Evolutionary conservation across 2,797 vertebrate species (phyloP).

Genomic region (Hippocampus kuda): DNA sequence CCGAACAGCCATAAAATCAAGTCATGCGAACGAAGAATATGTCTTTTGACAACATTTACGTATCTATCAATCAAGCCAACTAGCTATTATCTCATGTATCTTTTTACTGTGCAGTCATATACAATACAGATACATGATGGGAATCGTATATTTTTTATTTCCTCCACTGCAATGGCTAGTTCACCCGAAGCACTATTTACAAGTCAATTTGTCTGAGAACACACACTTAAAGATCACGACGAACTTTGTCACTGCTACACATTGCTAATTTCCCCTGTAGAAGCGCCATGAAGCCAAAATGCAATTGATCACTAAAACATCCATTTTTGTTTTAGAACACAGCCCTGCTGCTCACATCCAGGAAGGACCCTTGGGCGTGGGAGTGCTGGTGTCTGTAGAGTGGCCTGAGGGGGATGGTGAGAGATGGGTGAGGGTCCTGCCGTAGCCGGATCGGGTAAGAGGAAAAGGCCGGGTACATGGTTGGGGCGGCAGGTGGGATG

Average conservation of each 20-base stretch:
- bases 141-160: constrained; percentile 19
- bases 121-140: neutral
- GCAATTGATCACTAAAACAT: neutral
- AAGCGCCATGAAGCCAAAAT: constrained; percentile 39
- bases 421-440: constrained; percentile 70
- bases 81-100: neutral
- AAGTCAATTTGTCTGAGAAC: constrained; percentile 29
- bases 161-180: constrained; percentile 37
- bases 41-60: no score
- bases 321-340: constrained; percentile 44
- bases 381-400: constrained; percentile 75
- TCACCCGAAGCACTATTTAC: constrained; percentile 24
- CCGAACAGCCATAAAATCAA: no score
- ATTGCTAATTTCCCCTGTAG: constrained; percentile 24
- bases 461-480: constrained; percentile 60
- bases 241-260: constrained; percentile 25
- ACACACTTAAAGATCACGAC: constrained; percentile 6
- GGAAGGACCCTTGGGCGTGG: constrained; percentile 70
- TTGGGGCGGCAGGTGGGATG: constrained; percentile 28
- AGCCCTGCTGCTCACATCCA: constrained; percentile 56
- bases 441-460: constrained; percentile 69
- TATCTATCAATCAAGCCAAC: no score
- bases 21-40: no score
- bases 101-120: neutral
- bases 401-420: constrained; percentile 72